A percentile compares a stretch with the other conserved stretches of the same genome.
These are phyloP conservation scores for Neomonachus schauinslandi DNA, from an alignment of 2,113 vertebrate species.

Conservation along the genomic window DNA sequence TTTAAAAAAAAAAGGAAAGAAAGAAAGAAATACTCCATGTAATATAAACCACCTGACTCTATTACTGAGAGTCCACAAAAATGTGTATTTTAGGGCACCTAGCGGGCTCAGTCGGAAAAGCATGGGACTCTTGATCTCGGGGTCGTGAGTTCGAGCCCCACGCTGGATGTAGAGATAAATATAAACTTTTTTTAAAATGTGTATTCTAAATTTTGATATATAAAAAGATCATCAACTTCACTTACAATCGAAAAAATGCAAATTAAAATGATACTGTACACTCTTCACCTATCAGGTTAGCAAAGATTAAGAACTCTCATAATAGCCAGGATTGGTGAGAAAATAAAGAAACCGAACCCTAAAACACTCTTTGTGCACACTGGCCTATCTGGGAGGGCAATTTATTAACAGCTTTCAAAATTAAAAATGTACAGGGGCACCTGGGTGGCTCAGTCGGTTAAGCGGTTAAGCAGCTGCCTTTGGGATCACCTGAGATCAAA, in stretches of 20 bases:
- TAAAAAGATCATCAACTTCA: conserved; percentile 23
- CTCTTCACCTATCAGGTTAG: neutral
- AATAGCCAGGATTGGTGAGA: neutral
- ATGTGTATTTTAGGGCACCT: neutral
- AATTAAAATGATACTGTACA: neutral
- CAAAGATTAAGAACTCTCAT: conserved; percentile 38
- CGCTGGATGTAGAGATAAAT: neutral
- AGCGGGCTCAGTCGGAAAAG: neutral
- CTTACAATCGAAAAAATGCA: conserved; percentile 30
- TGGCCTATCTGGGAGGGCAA: neutral
- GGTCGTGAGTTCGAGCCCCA: neutral
- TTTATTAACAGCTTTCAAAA: conserved; percentile 7
- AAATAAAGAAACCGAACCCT: conserved; percentile 1
- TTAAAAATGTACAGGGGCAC: neutral
- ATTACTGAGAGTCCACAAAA: neutral
- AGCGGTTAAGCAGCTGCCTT: neutral
- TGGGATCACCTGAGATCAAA: neutral
- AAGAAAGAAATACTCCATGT: neutral
- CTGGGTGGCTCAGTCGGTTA: neutral
- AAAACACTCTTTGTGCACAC: neutral
- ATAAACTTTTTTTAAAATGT: neutral
- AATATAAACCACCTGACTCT: neutral
- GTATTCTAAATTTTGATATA: neutral
- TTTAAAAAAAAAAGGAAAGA: too few relatives aligned
- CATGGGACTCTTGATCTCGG: neutral